Conservation (phyloP, 2,797 vertebrate genomes). For the Argyrosomus regius region DNA sequence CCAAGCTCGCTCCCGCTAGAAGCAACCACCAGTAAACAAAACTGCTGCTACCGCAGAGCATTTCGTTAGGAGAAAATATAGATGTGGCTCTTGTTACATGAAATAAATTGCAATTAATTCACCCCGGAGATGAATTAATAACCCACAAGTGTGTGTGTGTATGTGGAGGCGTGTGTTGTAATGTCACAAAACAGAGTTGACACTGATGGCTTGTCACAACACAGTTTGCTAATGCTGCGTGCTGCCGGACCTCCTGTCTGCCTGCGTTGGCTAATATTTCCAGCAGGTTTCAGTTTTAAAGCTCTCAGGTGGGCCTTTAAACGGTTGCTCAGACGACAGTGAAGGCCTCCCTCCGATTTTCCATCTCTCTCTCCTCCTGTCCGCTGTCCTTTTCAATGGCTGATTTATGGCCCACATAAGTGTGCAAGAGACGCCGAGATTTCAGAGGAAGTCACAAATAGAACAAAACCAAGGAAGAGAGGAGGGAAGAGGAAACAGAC, state of each 20-base stretch:
- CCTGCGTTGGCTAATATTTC: constrained; percentile 86
- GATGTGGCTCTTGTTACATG: constrained; percentile 47
- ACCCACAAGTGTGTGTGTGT: constrained; percentile 49
- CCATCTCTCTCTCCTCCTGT: constrained; percentile 86
- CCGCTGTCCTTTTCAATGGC: constrained; percentile 89
- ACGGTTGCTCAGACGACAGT: constrained; percentile 85
- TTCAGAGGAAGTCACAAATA: constrained; percentile 89
- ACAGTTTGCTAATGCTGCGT: constrained; percentile 75
- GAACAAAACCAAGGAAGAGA: constrained; percentile 79
- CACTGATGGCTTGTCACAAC: constrained; percentile 81
- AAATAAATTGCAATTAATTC: constrained; percentile 66
- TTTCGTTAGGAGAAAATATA: constrained; percentile 37
- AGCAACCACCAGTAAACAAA: constrained; percentile 41
- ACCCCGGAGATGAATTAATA: constrained; percentile 51
- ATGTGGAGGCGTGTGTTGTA: constrained; percentile 25
- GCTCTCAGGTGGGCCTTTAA: constrained; percentile 90
- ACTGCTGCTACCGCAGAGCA: constrained; percentile 32
- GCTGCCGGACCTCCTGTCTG: constrained; percentile 75
- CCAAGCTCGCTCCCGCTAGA: constrained; percentile 48
- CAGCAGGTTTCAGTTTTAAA: constrained; percentile 89
- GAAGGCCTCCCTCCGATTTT: constrained; percentile 84
- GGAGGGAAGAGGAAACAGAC: constrained; percentile 76
- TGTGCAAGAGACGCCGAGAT: constrained; percentile 81
- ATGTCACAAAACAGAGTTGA: constrained; percentile 60
- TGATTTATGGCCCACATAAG: constrained; percentile 91